Evolutionary conservation across 2,888 invertebrate genomes (phyloP).

Genomic region (Actias luna): DNA sequence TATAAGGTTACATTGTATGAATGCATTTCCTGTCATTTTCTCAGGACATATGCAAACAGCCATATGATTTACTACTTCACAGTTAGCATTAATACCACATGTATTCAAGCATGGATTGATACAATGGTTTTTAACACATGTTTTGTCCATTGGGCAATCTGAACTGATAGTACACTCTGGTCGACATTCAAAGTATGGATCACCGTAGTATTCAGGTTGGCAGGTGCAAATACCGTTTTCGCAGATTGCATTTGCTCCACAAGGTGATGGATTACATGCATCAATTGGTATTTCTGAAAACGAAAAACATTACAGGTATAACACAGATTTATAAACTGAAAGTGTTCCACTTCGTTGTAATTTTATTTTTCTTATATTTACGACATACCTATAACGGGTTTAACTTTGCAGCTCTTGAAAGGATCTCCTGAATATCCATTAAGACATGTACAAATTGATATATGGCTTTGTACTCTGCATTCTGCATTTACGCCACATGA

Average conservation of each 20-base stretch:
- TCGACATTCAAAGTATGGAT: constrained; percentile 86
- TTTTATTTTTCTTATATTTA: constrained; percentile 1
- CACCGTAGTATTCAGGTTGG: constrained; percentile 83
- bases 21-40: constrained; percentile 87
- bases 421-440: constrained; percentile 89
- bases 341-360: background rate
- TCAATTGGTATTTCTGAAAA: constrained; percentile 61
- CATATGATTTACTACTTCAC: constrained; percentile 88
- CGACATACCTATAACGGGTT: constrained; percentile 79
- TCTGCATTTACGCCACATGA: constrained; percentile 87
- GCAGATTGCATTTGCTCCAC: constrained; percentile 84
- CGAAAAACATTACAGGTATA: constrained; percentile 20
- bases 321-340: background rate
- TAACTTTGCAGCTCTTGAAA: constrained; percentile 84
- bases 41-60: constrained; percentile 89
- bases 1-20: constrained; percentile 83
- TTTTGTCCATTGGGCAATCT: constrained; percentile 86
- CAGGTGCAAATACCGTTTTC: constrained; percentile 83
- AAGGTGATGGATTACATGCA: constrained; percentile 85
- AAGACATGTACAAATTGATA: constrained; percentile 89
- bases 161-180: constrained; percentile 89
- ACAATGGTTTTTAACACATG: constrained; percentile 87
- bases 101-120: constrained; percentile 87
- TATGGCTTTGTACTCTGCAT: constrained; percentile 88
- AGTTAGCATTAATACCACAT: constrained; percentile 88